Conservation (phyloP, 2,113 vertebrate species). For the Acrocephalus kingi region DNA sequence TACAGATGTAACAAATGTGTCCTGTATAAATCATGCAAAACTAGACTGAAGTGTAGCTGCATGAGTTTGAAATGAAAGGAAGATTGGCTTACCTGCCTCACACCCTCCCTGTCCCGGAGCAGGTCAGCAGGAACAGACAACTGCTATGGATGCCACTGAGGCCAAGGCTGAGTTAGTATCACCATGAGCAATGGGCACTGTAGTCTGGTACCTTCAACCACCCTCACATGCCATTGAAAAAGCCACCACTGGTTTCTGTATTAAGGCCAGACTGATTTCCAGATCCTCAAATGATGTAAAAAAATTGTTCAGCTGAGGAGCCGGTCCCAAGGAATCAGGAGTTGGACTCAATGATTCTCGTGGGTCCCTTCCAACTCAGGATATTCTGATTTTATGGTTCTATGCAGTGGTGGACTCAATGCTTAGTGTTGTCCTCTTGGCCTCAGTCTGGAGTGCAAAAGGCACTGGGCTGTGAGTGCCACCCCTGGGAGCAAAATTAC, state of each 20-base stretch:
- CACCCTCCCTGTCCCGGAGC: rapidly evolving
- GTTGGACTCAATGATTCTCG: neutral
- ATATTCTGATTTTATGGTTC: neutral
- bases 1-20: neutral
- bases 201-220: neutral
- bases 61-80: neutral
- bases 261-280: neutral
- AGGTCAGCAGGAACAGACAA: neutral
- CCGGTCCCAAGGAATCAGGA: neutral
- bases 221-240: neutral
- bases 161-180: neutral
- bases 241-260: neutral
- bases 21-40: neutral
- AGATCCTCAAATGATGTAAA: neutral
- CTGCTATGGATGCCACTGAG: neutral
- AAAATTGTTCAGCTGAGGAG: neutral
- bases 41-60: neutral
- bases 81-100: neutral
- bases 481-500: neutral
- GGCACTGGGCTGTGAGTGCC: neutral
- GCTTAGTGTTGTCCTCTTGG: neutral
- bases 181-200: neutral
- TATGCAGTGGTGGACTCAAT: neutral
- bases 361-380: neutral
- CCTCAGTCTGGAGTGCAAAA: neutral